A percentile compares a stretch with the other conserved stretches of the same genome.
Conservation (phyloP, 23 tunicate species). For the Styela clava region DNA sequence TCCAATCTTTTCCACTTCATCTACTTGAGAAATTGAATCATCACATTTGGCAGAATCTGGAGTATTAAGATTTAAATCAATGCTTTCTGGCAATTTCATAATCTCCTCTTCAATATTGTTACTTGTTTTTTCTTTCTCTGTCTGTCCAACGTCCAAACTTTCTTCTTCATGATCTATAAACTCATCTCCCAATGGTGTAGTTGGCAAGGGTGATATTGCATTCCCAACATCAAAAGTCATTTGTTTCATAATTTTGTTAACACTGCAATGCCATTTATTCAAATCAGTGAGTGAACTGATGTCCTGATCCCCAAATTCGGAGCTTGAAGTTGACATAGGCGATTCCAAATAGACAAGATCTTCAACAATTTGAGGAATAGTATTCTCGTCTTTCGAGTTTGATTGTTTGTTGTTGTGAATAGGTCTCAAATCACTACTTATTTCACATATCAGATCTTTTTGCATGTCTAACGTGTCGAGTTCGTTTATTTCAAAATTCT, state of each 20-base stretch:
- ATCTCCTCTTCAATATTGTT: background rate
- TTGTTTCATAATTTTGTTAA: background rate
- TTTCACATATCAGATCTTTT: background rate
- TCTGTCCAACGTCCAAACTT: background rate
- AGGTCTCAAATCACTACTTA: background rate
- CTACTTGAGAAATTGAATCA: background rate
- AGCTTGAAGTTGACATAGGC: background rate
- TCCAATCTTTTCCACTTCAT: background rate
- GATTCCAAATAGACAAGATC: background rate
- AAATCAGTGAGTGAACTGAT: background rate
- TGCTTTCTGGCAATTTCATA: too few species aligned
- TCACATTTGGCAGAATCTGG: background rate
- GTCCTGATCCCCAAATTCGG: background rate
- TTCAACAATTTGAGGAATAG: background rate
- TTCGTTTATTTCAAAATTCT: background rate
- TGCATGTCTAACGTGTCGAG: background rate
- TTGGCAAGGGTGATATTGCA: background rate
- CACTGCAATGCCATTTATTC: background rate
- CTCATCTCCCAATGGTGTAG: background rate
- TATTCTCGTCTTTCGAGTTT: background rate
- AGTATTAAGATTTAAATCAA: too few species aligned
- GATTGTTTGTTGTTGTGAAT: background rate
- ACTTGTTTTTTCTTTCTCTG: background rate
- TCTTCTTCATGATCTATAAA: background rate
- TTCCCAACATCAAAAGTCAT: background rate